Conservation (phyloP, 1,140 invertebrate species). For the Archegozetes longisetosus region DNA sequence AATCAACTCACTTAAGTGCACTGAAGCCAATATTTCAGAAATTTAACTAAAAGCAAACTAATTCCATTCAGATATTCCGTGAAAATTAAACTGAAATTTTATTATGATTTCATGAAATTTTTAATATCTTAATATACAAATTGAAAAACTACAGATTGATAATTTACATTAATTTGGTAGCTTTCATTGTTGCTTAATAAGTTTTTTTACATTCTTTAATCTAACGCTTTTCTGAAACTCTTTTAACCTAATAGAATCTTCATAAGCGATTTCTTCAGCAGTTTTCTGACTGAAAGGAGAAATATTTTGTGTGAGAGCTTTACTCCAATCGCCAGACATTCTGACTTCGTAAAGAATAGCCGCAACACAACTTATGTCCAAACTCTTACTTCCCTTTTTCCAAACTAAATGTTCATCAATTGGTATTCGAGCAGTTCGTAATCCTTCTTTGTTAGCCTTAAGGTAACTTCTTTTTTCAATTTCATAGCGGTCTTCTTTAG, state of each 20-base stretch:
- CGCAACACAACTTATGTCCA: constrained; percentile 62
- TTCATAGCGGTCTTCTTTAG: constrained; percentile 34
- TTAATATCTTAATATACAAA: no score
- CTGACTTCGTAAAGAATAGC: constrained; percentile 53
- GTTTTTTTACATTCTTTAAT: no score
- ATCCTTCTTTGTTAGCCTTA: constrained; percentile 62
- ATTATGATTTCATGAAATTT: no score
- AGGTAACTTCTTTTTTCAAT: constrained; percentile 61
- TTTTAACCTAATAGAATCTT: background rate
- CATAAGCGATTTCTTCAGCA: background rate
- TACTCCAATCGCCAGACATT: constrained; percentile 44
- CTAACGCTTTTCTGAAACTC: no score
- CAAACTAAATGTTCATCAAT: constrained; percentile 52
- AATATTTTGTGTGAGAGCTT: constrained; percentile 43
- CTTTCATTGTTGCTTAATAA: no score
- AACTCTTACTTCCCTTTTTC: constrained; percentile 47
- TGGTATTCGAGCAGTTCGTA: constrained; percentile 60
- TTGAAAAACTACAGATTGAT: no score
- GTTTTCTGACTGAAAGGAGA: constrained; percentile 45
- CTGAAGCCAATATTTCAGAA: no score
- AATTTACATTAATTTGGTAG: no score
- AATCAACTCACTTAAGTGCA: no score
- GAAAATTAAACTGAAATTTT: no score
- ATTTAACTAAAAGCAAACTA: no score
- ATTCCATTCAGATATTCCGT: no score